Base-by-base conservation (phyloP, 1,140 invertebrate genomes). In the Habropoda laboriosa region DNA sequence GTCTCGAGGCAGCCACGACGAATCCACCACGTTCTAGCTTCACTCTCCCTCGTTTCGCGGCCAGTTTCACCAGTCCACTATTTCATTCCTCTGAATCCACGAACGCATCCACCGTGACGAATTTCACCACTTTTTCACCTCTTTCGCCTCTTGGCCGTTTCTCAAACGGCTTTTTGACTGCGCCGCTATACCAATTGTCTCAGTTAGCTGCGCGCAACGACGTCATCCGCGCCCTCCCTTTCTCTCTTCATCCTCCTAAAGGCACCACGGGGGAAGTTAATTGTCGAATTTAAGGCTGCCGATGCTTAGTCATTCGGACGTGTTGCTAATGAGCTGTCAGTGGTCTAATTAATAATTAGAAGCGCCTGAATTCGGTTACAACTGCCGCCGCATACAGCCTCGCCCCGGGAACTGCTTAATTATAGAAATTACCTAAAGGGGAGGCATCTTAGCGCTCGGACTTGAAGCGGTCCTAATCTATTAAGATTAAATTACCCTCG, bases 11-110 rank as follows among this genome's bases (percentile, higher is more conserved):
- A 67, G 45, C 40, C 27, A 73, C 18, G 61, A 72, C 60, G 68
- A 78, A 75, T 77, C 40, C 49, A 16, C 21, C 61, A 3, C 45
- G 60, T 30, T 38, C 42, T 75, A 80, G 79, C 71, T 83, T 83
- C 79, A 63, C 42, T 55, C 38, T 67, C 55, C 63, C 77, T 67
- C 53, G 67, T 66, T 73, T 60, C 47, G 51, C 58, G 77, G 71
- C 68, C 71, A 57, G 38, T 79, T 79, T 87, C 76, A 82, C 24
- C 68, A 75, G 42, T 30, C 30, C 61, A 30, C 47, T 78, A 53
- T 82, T 84, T 84, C 76, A 82, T 84, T 82, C 75, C 57, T 80
- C 81, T 80, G 81, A 84, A 79, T 64, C 63, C 45, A n/a, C 24
- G 47, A 35, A 3, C 32, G 60, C 42, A n/a, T n/a, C 55, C 6